phyloP scores from a whole-genome alignment of 1,140 invertebrate species.

The Mya arenaria region DNA sequence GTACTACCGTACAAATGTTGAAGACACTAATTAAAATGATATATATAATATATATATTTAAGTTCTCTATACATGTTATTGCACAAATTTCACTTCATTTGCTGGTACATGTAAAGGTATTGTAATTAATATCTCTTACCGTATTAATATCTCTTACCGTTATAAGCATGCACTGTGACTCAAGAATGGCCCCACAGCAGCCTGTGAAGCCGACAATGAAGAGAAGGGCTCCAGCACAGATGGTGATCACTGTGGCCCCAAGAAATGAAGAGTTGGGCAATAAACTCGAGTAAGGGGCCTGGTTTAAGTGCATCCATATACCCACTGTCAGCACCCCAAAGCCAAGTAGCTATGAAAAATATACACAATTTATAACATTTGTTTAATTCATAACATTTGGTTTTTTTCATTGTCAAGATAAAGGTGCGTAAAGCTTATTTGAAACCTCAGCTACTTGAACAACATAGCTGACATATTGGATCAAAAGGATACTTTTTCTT shows the following conservation, averaged over 20 bases:
- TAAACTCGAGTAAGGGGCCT: conserved; percentile 59
- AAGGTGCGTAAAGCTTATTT: neutral
- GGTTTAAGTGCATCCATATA: conserved; percentile 86
- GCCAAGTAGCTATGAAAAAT: conserved; percentile 85
- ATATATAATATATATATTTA: neutral
- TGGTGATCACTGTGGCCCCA: conserved; percentile 72
- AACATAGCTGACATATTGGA: neutral
- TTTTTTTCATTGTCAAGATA: too few species aligned
- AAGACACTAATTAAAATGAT: neutral
- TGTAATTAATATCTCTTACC: neutral
- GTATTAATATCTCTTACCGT: conserved; percentile 83
- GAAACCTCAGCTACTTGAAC: neutral
- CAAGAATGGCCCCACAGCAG: conserved; percentile 92
- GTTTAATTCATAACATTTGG: neutral
- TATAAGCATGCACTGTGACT: conserved; percentile 92
- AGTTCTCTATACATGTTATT: neutral
- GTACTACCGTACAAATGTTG: neutral
- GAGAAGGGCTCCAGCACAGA: conserved; percentile 89
- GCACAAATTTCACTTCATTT: neutral
- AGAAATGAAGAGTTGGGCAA: conserved; percentile 69
- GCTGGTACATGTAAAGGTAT: neutral
- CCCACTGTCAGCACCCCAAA: conserved; percentile 87
- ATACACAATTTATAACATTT: neutral
- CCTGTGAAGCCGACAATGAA: conserved; percentile 93
- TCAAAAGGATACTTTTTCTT: neutral